Evolutionary conservation across 2,888 invertebrate genomes (phyloP), one percentile per base, ranked within the genome.

Genomic region (Ophion ventricosus): DNA sequence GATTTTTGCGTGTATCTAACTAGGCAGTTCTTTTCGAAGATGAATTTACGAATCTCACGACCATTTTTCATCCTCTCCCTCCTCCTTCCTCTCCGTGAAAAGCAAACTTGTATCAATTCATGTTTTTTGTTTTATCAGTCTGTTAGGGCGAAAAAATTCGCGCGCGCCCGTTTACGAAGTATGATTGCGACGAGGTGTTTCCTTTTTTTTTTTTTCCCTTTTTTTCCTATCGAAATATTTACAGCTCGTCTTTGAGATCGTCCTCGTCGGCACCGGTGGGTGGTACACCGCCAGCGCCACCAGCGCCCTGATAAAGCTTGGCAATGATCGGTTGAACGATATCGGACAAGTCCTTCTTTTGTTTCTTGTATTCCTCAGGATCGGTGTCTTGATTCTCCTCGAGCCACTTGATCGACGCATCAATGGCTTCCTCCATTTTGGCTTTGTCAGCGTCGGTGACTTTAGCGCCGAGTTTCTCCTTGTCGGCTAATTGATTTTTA

Each of bases 291-390:
- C 97, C 97, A 4, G 82, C 84, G 29, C 87, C 87, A 25, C 97
- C 98, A 85, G 96, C 95, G 35, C 97, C 97, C 92, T 98, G 97
- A 94, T 99, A 99, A 88, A 99, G 94, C 94, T 99, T 99, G 77
- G 98, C 97, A 92, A 99, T 98, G 93, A 99, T 99, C 10, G 99
- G 99, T 93, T 99, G 98, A 0, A 99, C 98, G 56, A 99, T 96
- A 89, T 98, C 97, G 93, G 99, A 98, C 73, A 99, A 94, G 88
- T 98, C 97, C 93, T 99, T 99, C 96, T 97, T 99, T 93, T 99
- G 98, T 91, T 97, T 97, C 94, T 98, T 98, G 94, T 97, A 98
- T 83, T 98, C 98, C 89, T 98, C 98, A 0, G 97, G 95, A 84
- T 98, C 98, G 0, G 97, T 97, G 90, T 98, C 98, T 90, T 97